These are phyloP conservation scores for Vipera ursinii DNA, from an alignment of 2,797 vertebrate genomes.

Conservation along the genomic window DNA sequence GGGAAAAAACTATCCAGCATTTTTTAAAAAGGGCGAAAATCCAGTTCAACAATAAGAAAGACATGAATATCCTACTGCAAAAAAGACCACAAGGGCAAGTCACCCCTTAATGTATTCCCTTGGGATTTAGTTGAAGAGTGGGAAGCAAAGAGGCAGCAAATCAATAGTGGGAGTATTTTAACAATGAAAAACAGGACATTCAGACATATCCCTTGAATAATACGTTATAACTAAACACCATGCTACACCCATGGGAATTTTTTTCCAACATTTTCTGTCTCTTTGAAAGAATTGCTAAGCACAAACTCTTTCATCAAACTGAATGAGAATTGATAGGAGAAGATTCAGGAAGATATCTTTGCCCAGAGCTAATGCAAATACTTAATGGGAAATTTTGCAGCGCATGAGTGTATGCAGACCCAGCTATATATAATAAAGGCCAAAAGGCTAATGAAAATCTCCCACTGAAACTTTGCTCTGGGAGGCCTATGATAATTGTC, in stretches of 20 bases:
- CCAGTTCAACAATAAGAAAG: not conserved
- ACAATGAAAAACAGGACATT: not conserved
- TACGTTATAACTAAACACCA: not conserved
- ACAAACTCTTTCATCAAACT: not conserved
- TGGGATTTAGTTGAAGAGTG: not conserved
- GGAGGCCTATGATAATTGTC: not conserved
- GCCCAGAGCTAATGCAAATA: not conserved
- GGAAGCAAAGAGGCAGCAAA: not conserved
- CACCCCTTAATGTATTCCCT: not conserved
- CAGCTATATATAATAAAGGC: not conserved
- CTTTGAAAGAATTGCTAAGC: not conserved
- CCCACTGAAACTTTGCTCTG: not conserved
- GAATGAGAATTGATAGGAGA: not conserved
- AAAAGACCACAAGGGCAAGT: not conserved
- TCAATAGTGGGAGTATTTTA: not conserved
- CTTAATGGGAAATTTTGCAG: not conserved
- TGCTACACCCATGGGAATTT: not conserved
- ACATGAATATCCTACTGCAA: not conserved
- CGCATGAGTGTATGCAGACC: not conserved
- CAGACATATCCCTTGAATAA: not conserved
- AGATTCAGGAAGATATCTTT: not conserved
- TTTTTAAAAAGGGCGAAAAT: not conserved
- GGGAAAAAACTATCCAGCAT: not conserved
- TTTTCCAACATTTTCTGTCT: not conserved
- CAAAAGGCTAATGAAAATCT: not conserved